phyloP scores from a whole-genome alignment of 1,140 invertebrate genomes.

The Kradibia gibbosae region DNA sequence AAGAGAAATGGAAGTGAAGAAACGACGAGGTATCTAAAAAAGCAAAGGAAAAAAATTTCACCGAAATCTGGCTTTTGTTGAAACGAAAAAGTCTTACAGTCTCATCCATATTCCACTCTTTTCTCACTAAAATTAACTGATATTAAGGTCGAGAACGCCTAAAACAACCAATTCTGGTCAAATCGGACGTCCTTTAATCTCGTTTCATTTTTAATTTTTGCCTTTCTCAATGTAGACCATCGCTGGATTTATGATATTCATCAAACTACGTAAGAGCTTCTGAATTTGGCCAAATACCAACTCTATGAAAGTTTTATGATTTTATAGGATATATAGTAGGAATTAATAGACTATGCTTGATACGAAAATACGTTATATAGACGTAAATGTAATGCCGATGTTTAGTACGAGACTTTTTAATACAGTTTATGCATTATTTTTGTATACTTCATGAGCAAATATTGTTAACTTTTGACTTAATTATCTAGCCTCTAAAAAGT shows the following conservation, averaged over 20 bases:
- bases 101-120: background rate
- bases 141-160: background rate
- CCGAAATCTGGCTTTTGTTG: constrained; percentile 21
- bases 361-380: background rate
- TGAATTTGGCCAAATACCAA: background rate
- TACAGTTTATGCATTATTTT: background rate
- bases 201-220: constrained; percentile 18
- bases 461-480: too few species aligned
- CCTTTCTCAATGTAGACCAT: background rate
- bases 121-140: constrained; percentile 2
- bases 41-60: constrained; percentile 14
- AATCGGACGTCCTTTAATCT: background rate
- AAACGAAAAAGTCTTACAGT: background rate
- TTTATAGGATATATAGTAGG: background rate
- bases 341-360: background rate
- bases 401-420: background rate
- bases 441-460: too few species aligned
- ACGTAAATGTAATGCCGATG: background rate
- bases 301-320: background rate
- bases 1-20: constrained; percentile 29
- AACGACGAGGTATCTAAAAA: background rate
- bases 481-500: too few species aligned
- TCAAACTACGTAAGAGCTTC: background rate
- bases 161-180: background rate
- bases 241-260: constrained; percentile 1